Percentiles rank a stretch among this genome's conserved stretches.
phyloP scores from a whole-genome alignment of 2,888 invertebrate species.

The Vanessa cardui region DNA sequence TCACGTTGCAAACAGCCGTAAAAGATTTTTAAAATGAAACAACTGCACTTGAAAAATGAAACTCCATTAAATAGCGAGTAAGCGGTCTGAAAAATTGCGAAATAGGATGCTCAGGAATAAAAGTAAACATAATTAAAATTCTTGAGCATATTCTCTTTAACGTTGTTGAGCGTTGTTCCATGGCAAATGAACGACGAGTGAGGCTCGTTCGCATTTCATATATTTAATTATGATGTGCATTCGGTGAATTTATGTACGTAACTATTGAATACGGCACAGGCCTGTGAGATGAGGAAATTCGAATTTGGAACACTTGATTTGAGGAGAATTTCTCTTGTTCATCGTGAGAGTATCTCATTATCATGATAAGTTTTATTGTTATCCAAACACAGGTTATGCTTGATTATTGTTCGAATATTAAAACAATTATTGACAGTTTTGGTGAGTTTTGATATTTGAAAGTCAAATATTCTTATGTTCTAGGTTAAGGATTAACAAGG shows the following conservation, averaged over 20 bases:
- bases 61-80: slow-evolving; percentile 40
- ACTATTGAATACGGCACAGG: background rate
- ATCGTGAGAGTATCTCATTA: no score
- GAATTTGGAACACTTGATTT: no score
- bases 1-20: slow-evolving; percentile 16
- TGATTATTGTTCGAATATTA: no score
- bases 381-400: no score
- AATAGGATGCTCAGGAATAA: slow-evolving; percentile 49
- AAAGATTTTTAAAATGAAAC: slow-evolving; percentile 29
- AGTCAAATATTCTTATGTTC: no score
- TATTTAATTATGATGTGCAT: background rate
- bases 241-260: no score
- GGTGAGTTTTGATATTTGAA: no score
- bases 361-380: no score
- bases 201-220: background rate
- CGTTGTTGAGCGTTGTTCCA: slow-evolving; percentile 13
- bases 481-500: no score
- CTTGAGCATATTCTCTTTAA: slow-evolving; percentile 25
- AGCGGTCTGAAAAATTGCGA: slow-evolving; percentile 52
- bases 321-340: no score
- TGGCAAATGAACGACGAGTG: slow-evolving; percentile 5
- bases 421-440: no score
- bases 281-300: no score
- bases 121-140: slow-evolving; percentile 73
- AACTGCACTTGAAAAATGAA: slow-evolving; percentile 36